These are phyloP conservation scores for Diadromus collaris DNA, from an alignment of 2,888 invertebrate genomes.

Conservation along the genomic window DNA sequence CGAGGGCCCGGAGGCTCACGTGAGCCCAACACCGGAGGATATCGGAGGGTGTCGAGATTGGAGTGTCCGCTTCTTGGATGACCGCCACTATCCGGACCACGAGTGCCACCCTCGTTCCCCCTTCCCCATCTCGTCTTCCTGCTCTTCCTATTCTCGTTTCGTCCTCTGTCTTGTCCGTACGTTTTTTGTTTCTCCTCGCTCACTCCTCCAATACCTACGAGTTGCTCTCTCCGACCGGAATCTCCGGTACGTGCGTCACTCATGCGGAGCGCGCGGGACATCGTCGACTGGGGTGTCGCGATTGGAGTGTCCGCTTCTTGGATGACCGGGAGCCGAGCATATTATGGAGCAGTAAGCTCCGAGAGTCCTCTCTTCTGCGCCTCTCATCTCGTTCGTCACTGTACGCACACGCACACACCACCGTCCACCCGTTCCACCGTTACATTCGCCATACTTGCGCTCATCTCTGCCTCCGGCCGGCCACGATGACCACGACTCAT, in stretches of 20 bases:
- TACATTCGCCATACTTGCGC: conserved; percentile 31
- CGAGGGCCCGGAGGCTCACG: conserved; percentile 66
- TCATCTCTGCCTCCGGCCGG: conserved; percentile 45
- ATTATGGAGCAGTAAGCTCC: conserved; percentile 51
- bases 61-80: conserved; percentile 79
- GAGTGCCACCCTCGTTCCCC: conserved; percentile 52
- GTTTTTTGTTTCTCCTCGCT: conserved; percentile 54
- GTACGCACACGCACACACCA: conserved; percentile 21
- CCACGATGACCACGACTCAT: conserved; percentile 48
- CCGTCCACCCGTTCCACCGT: conserved; percentile 16
- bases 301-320: conserved; percentile 79
- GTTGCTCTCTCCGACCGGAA: conserved; percentile 41
- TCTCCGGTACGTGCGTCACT: conserved; percentile 61
- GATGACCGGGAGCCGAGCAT: conserved; percentile 66
- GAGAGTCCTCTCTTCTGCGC: conserved; percentile 57
- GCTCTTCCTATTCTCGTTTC: conserved; percentile 48
- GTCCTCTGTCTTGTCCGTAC: conserved; percentile 50
- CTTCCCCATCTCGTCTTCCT: conserved; percentile 48
- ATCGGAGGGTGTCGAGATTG: conserved; percentile 76
- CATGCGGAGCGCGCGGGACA: conserved; percentile 44
- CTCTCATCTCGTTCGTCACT: conserved; percentile 56
- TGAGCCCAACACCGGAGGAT: conserved; percentile 61
- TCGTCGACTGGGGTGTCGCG: conserved; percentile 71
- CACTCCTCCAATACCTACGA: conserved; percentile 30
- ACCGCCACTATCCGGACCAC: conserved; percentile 62